Conservation (phyloP, 2,888 invertebrate genomes). For the Aspidiotus destructor region DNA sequence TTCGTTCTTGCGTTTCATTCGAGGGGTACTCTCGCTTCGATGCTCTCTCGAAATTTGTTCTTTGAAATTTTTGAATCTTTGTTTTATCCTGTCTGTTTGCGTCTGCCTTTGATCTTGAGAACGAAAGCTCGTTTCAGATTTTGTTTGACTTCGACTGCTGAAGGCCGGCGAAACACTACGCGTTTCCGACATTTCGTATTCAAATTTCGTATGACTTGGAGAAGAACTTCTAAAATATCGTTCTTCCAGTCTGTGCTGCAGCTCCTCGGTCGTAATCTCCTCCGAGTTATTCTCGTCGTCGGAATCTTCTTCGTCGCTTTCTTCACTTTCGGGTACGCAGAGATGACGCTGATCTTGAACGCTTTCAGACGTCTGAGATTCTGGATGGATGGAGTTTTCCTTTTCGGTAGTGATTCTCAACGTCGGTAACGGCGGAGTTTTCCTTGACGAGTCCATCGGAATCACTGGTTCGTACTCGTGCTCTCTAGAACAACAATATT, state of each 20-base stretch:
- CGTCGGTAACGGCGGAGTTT: slow-evolving; percentile 12
- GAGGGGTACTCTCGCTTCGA: slow-evolving; percentile 9
- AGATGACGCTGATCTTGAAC: slow-evolving; percentile 43
- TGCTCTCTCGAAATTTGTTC: slow-evolving; percentile 40
- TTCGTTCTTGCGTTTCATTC: slow-evolving; percentile 17
- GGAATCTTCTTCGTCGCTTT: slow-evolving; percentile 40
- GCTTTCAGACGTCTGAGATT: slow-evolving; percentile 41
- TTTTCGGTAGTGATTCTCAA: slow-evolving; percentile 15
- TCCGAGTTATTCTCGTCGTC: slow-evolving; percentile 41
- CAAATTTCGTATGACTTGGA: slow-evolving; percentile 57
- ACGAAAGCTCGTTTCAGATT: slow-evolving; percentile 19
- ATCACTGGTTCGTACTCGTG: slow-evolving; percentile 88
- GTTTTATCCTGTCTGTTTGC: slow-evolving; percentile 63
- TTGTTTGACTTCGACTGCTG: slow-evolving; percentile 13
- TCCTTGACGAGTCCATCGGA: slow-evolving; percentile 48
- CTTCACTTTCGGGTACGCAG: slow-evolving; percentile 38
- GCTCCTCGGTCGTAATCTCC: slow-evolving; percentile 42
- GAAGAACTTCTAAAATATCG: slow-evolving; percentile 48
- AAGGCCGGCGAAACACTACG: slow-evolving; percentile 34
- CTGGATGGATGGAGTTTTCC: slow-evolving; percentile 34
- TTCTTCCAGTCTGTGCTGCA: slow-evolving; percentile 51
- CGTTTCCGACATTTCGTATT: slow-evolving; percentile 48
- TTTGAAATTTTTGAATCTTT: slow-evolving; percentile 49
- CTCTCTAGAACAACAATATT: slow-evolving; percentile 56
- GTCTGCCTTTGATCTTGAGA: slow-evolving; percentile 57